Evolutionary conservation across 1,140 invertebrate species (phyloP), one percentile per base, ranked within the genome.

Genomic region (Kradibia gibbosae): DNA sequence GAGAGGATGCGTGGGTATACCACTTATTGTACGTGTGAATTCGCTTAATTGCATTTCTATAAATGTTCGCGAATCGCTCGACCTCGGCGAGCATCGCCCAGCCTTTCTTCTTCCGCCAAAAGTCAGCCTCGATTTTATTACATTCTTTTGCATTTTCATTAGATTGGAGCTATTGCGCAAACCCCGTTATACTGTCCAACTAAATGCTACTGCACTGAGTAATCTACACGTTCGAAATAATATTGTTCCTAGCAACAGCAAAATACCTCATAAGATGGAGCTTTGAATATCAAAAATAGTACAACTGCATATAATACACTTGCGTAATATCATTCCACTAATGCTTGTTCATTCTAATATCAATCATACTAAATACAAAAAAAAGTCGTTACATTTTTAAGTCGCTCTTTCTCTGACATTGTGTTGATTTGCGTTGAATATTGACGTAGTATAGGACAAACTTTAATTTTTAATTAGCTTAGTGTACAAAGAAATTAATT

Each of bases 131-230:
- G 39, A 65, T 65, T 34, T 77, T 77, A 65, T 77, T 77, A 42
- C 36, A 31, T 36, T n/a, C 36, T 77, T 77, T 77, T 65, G 7
- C 65, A 65, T 77, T 77, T 77, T 62, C 60, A 65, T 77, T 77
- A 39, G 50, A 60, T 42, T 36, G 42, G 53, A 0, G 5, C n/a
- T 28, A 31, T 73, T 7, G 45, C 45, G 17, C 17, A 22, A 34
- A 25, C 1, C 28, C 34, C 17, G n/a, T 62, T 34, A 34, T 62
- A 34, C 28, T 62, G 15, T 34, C 13, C 60, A 20, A 34, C 28
- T 62, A 62, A 62, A 36, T 4, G 28, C 34, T 31, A n/a, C n/a
- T 15, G 5, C 13, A 36, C 7, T n/a, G n/a, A n/a, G n/a, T n/a
- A n/a, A n/a, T n/a, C n/a, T n/a, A n/a, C n/a, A n/a, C n/a, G n/a